phyloP scores from a whole-genome alignment of 2,888 invertebrate species.

The Papilio demoleus region DNA sequence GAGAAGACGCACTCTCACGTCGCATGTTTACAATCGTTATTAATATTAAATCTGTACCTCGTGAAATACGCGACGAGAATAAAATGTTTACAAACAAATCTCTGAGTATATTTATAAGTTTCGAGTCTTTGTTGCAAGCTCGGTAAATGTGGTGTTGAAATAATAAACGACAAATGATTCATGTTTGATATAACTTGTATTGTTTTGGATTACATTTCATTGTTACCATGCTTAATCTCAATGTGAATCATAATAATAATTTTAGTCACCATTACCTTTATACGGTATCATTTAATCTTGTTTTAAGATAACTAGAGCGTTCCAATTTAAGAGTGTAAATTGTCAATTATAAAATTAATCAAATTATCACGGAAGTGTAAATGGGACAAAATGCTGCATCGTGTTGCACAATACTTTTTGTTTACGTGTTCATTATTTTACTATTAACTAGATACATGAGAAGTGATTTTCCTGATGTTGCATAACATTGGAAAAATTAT shows the following conservation, averaged over 20 bases:
- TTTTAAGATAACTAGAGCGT: neutral
- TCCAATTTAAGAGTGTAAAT: neutral
- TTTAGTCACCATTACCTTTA: neutral
- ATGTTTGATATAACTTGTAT: conserved; percentile 43
- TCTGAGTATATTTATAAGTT: conserved; percentile 20
- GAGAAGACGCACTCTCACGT: conserved; percentile 51
- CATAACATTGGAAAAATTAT: neutral
- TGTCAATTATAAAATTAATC: neutral
- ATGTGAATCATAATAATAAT: neutral
- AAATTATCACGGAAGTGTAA: neutral
- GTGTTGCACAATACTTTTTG: neutral
- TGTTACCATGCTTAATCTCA: neutral
- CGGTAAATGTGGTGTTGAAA: conserved; percentile 16
- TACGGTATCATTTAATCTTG: too few species aligned
- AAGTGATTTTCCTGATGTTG: neutral
- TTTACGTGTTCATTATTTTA: neutral
- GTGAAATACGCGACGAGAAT: conserved; percentile 33
- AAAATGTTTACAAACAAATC: conserved; percentile 40
- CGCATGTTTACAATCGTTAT: conserved; percentile 43
- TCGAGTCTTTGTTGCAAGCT: conserved; percentile 30
- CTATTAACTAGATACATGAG: neutral
- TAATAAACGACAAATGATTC: conserved; percentile 30
- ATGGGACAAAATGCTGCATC: neutral
- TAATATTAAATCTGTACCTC: conserved; percentile 24
- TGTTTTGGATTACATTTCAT: conserved; percentile 4